Evolutionary conservation across 2,888 invertebrate genomes (phyloP), one percentile per base, ranked within the genome.

Genomic region (Copidosoma aretas): DNA sequence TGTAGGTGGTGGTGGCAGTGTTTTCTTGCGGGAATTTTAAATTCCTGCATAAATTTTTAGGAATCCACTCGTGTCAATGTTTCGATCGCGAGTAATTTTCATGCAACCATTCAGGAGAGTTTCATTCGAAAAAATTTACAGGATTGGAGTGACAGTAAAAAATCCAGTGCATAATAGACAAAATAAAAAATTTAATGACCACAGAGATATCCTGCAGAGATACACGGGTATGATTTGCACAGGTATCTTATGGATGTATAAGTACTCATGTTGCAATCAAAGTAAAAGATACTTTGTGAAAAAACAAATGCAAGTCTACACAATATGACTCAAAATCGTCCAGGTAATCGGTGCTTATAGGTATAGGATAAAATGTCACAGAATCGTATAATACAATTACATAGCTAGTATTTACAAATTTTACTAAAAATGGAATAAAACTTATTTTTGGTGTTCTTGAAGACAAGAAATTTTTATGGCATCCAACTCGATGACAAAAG

Each of bases 251-350:
- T 52, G 22, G 57, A 56, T 24, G 25, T 58, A 58, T 32, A 65
- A 60, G 61, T 67, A 64, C 63, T 68, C 57, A 60, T n/a, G n/a
- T 66, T 61, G 60, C 51, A 43, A 59, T 62, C 59, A 67, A 69
- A 64, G 67, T 69, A 56, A 62, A 64, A 71, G 62, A 61, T 71
- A 71, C 68, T 71, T 67, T 67, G 69, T 32, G 59, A 67, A 71
- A 71, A 68, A 57, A 68, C 21, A 51, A 32, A 61, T 59, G 24
- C 62, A 67, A 10, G 22, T 59, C 60, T 65, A 71, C 39, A 21
- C 39, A 57, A 71, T 39, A 17, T 43, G 60, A 68, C 68, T 53
- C 60, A 65, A 46, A 46, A 41, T n/a, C n/a, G 24, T 68, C 56
- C 49, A 60, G 60, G 52, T 24, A 65, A 60, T 68, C 68, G 58